phyloP scores from a whole-genome alignment of 2,113 vertebrate species.

The Centropus unirufus region DNA sequence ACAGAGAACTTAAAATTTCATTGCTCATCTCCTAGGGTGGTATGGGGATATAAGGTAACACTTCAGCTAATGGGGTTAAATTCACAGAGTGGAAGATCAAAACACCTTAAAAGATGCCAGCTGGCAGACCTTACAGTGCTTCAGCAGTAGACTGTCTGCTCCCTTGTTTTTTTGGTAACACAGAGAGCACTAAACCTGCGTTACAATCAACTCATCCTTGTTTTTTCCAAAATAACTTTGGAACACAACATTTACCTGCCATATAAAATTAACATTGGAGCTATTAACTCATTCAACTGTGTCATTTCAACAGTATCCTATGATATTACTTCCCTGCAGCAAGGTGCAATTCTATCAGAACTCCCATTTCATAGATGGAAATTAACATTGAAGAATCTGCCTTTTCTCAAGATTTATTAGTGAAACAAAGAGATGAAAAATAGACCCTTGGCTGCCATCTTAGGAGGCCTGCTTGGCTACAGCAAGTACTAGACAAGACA shows the following conservation, averaged over 20 bases:
- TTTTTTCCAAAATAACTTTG: constrained; percentile 3
- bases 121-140: not conserved
- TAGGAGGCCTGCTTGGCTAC: not conserved
- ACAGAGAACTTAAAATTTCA: not conserved
- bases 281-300: not conserved
- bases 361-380: not conserved
- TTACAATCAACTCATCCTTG: not conserved
- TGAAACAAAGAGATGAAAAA: not conserved
- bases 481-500: not conserved
- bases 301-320: not conserved
- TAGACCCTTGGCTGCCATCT: not conserved
- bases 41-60: not conserved
- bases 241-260: not conserved
- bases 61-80: not conserved
- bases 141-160: not conserved
- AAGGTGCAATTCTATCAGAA: not conserved
- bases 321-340: not conserved
- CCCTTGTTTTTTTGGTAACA: not conserved
- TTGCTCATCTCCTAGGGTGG: not conserved
- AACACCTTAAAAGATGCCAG: not conserved
- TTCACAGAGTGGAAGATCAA: not conserved
- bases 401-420: not conserved
- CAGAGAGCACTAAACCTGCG: not conserved
- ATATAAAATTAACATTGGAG: not conserved
- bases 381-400: not conserved